A percentile compares a stretch with the other conserved stretches of the same genome.
Evolutionary conservation across 2,797 vertebrate species (phyloP).

Genomic region (Gymnothorax reevesii): DNA sequence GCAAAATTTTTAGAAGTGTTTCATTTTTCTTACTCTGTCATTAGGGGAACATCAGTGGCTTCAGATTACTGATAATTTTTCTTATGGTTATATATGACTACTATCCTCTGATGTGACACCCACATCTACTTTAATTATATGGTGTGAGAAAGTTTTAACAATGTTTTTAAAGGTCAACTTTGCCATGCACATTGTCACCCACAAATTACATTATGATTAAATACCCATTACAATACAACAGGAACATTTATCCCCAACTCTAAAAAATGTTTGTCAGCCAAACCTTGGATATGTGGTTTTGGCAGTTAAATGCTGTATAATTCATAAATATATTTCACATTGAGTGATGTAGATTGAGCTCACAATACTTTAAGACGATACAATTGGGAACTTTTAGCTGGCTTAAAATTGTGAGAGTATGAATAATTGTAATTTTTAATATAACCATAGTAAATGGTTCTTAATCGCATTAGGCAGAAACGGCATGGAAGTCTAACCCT

Average conservation of each 20-base stretch:
- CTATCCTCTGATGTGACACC: slow-evolving; percentile 15
- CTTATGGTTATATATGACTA: background rate
- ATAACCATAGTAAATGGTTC: too few species aligned
- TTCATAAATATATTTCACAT: background rate
- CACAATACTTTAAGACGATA: too few species aligned
- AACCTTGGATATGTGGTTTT: slow-evolving; percentile 2
- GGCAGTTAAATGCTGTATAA: background rate
- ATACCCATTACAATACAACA: slow-evolving; percentile 18
- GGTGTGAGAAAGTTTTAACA: slow-evolving; percentile 21
- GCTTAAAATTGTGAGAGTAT: too few species aligned
- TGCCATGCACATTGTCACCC: slow-evolving; percentile 27
- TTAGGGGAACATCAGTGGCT: background rate
- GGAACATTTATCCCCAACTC: background rate
- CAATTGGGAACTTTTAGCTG: too few species aligned
- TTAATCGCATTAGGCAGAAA: too few species aligned
- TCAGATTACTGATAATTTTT: background rate
- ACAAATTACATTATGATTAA: slow-evolving; percentile 18
- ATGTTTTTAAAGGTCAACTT: slow-evolving; percentile 30
- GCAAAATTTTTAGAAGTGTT: slow-evolving; percentile 23
- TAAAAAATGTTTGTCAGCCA: slow-evolving; percentile 15
- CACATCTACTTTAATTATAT: slow-evolving; percentile 30
- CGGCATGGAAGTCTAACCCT: too few species aligned
- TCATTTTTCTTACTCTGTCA: background rate
- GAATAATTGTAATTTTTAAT: too few species aligned
- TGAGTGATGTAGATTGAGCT: too few species aligned